Evolutionary conservation across 2,888 invertebrate genomes (phyloP), one percentile per base, ranked within the genome.

Genomic region (Sussaba pulchella): DNA sequence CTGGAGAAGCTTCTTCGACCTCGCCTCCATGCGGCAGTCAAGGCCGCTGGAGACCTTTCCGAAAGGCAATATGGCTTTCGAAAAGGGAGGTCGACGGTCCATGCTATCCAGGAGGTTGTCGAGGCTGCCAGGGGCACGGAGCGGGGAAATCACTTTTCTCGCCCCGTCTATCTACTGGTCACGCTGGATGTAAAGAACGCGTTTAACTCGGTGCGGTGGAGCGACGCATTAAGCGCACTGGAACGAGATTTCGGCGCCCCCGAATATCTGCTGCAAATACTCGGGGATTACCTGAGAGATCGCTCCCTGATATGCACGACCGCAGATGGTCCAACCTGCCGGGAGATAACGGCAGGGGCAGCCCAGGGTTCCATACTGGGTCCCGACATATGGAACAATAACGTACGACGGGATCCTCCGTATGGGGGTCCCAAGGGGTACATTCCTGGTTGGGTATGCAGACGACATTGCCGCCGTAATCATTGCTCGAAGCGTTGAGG

Each of bases 121-220:
- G n/a, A n/a, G n/a, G n/a, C n/a, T n/a, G n/a, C 36, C 36, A 36
- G 43, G 12, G 43, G 43, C 43, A 43, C 12, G 43, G 43, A n/a
- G 41, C 63, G 63, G 63, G 12, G 1, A n/a, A 79, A 75, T 39
- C 82, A 43, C 64, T 79, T 39, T 17, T 85, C 79, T 3, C 61
- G 72, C 39, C 66, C 72, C 47, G 57, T 72, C 17, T 47, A 47
- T 17, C 36, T 78, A 31, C 66, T 82, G 67, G 81, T 82, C n/a
- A n/a, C n/a, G n/a, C n/a, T n/a, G n/a, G n/a, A n/a, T n/a, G n/a
- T n/a, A n/a, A n/a, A n/a, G n/a, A n/a, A n/a, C n/a, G n/a, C n/a
- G n/a, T n/a, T n/a, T n/a, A n/a, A n/a, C n/a, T n/a, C n/a, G n/a
- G n/a, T n/a, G n/a, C n/a, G n/a, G n/a, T n/a, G n/a, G n/a, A n/a